Base-by-base conservation (phyloP, 2,797 vertebrate genomes). In the Salmo trutta region DNA sequence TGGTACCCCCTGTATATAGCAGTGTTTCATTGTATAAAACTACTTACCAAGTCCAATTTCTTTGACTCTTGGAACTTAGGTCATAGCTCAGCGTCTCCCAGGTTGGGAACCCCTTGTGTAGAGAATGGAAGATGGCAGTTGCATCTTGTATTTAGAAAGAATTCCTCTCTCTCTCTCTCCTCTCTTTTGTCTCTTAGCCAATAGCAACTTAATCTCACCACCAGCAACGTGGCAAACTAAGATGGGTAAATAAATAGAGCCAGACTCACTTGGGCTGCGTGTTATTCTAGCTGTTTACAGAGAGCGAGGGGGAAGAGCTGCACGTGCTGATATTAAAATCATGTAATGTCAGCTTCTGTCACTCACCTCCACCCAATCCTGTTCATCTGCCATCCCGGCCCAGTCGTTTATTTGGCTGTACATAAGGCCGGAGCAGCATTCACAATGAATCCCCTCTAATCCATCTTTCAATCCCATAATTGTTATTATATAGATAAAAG, bases 391-490 rank as follows among this genome's bases (percentile, higher is more conserved):
- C 85, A 79, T 85, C 54, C 70, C 76, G 5, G 85, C 81, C 90
- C 83, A 83, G 87, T 79, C 88, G 85, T 91, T 90, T 81, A 78
- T 84, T 81, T 75, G 81, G 79, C 81, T 76, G 80, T 78, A 87
- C 87, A 86, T 41, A 80, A 82, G 85, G 82, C 90, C 71, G 83
- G 82, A 77, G 74, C 79, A 79, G 90, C 88, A 88, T 91, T 92
- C 88, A 89, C 84, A 78, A 87, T 84, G 94, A 94, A 95, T 93
- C 93, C 92, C 86, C 79, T 88, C 72, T 86, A 91, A 93, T 93
- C 84, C 85, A 29, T 82, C 78, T 77, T 77, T 80, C 81, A 93
- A 93, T 94, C 91, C 84, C 83, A 90, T 91, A 89, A 91, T 86
- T 21, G 56, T 88, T 89, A 90, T 90, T 91, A 88, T 90, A 88